phyloP scores from a whole-genome alignment of 2,797 vertebrate genomes.

The Poeciliopsis paucimaculata region DNA sequence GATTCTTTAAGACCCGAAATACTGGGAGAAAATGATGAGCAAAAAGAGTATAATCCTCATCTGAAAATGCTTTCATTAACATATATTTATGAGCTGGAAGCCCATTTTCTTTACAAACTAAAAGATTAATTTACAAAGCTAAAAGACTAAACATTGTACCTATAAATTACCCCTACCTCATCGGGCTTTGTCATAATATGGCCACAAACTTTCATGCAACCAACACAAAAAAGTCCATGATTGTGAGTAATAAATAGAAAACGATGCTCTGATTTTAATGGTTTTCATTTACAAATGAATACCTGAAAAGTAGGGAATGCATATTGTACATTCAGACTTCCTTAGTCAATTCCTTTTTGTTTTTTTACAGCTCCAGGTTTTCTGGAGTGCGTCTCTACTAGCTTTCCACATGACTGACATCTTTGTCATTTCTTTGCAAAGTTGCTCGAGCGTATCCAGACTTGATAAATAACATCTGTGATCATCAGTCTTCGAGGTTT shows the following conservation, averaged over 20 bases:
- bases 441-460: background rate
- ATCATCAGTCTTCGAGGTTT: background rate
- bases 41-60: constrained; percentile 12
- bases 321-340: background rate
- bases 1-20: constrained; percentile 14
- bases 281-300: background rate
- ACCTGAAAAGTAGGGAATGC: background rate
- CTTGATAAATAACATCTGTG: background rate
- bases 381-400: background rate
- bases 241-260: background rate
- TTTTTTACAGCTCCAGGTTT: background rate
- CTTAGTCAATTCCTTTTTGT: background rate
- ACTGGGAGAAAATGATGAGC: constrained; percentile 33
- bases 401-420: background rate
- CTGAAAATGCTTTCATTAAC: constrained; percentile 17
- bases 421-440: background rate
- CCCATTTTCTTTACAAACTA: background rate
- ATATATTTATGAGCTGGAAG: background rate
- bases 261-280: background rate
- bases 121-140: background rate
- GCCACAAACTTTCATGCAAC: background rate
- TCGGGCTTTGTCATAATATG: background rate
- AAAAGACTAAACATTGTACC: background rate
- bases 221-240: background rate
- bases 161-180: background rate